phyloP scores from a whole-genome alignment of 2,888 invertebrate genomes.

The Melanostoma scalare region DNA sequence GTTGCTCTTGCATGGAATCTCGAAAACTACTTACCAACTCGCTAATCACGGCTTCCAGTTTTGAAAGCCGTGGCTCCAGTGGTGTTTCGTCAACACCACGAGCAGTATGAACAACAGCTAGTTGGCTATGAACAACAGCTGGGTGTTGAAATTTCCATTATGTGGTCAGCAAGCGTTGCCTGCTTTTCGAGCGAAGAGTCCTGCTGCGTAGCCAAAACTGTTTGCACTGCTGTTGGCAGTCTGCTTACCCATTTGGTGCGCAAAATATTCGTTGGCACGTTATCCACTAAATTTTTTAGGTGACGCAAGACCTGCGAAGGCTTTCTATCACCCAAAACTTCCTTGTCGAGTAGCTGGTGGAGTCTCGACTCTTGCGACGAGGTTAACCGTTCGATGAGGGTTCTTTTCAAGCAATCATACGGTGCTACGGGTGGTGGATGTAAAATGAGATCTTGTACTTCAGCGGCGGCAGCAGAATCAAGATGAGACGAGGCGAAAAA shows the following conservation, averaged over 20 bases:
- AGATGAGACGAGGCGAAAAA: neutral
- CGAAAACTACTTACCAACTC: neutral
- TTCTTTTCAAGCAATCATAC: neutral
- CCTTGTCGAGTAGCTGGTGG: slow-evolving; percentile 8
- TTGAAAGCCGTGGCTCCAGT: neutral
- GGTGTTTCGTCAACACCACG: neutral
- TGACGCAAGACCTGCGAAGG: slow-evolving; percentile 3
- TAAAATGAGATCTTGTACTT: neutral
- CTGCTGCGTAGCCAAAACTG: neutral
- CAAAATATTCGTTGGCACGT: neutral
- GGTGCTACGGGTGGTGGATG: neutral
- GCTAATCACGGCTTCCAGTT: neutral
- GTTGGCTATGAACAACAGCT: no score
- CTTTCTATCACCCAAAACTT: slow-evolving; percentile 12
- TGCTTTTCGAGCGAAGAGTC: neutral
- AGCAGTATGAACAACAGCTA: no score
- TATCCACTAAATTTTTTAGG: neutral
- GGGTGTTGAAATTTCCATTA: no score
- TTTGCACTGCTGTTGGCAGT: neutral
- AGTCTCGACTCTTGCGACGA: slow-evolving; percentile 3
- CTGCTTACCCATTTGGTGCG: neutral
- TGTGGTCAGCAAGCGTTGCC: no score
- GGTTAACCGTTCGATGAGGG: slow-evolving; percentile 7
- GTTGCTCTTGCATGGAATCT: neutral
- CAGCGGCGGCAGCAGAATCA: neutral